A percentile compares a stretch with the other conserved stretches of the same genome.
Conservation (phyloP, 2,888 invertebrate genomes). For the Dasysyrphus albostriatus region DNA sequence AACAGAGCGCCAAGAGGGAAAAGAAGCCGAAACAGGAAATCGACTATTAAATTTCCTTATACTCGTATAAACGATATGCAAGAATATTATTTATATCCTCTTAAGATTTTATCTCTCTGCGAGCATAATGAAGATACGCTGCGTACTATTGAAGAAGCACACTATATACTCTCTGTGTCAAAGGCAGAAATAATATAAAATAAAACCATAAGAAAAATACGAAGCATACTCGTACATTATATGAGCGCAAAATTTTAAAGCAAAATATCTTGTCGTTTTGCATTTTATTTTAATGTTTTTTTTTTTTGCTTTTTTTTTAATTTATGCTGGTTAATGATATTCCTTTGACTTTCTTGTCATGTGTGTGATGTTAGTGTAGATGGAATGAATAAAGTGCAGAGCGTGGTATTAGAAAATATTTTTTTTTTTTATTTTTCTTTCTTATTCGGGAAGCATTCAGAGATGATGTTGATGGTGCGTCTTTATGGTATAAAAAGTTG, state of each 20-base stretch:
- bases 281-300: slow-evolving; percentile 9
- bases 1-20: not conserved
- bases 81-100: not conserved
- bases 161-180: not conserved
- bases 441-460: slow-evolving; percentile 17
- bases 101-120: slow-evolving; percentile 26
- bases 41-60: slow-evolving; percentile 35
- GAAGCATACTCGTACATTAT: not conserved
- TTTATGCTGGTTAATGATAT: slow-evolving; percentile 73
- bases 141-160: slow-evolving; percentile 5
- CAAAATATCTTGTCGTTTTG: slow-evolving; percentile 13
- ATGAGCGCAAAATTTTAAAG: slow-evolving; percentile 15
- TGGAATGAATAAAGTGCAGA: slow-evolving; percentile 45
- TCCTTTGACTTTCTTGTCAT: slow-evolving; percentile 58
- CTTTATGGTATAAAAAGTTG: not conserved
- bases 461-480: not conserved
- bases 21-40: slow-evolving; percentile 32
- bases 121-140: slow-evolving; percentile 28
- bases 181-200: slow-evolving; percentile 23
- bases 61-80: not conserved
- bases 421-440: not conserved
- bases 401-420: slow-evolving; percentile 50
- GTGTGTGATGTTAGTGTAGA: slow-evolving; percentile 23
- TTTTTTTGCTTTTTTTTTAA: slow-evolving; percentile 48
- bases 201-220: not conserved